Percentiles rank a stretch among this genome's conserved stretches.
phyloP scores from a whole-genome alignment of 2,113 vertebrate genomes.

The Boulengeromyrus knoepffleri region DNA sequence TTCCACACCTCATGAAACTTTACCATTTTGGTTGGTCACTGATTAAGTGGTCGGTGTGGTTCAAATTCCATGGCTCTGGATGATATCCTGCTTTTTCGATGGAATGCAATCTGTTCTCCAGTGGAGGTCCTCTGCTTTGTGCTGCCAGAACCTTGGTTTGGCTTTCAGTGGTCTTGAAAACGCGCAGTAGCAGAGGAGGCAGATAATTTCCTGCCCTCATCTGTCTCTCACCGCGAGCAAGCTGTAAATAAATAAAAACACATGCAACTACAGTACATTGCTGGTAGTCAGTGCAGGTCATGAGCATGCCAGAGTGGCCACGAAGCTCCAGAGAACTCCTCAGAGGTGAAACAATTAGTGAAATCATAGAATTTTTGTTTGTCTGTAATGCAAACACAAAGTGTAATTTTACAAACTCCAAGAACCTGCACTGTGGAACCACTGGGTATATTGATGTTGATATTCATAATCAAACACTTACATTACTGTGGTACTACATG shows the following conservation, averaged over 20 bases:
- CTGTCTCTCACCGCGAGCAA: background rate
- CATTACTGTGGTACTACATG: background rate
- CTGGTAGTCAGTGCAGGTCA: background rate
- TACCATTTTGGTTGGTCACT: background rate
- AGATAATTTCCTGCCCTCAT: background rate
- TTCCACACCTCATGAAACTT: background rate
- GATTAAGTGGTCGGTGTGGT: background rate
- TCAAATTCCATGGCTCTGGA: background rate
- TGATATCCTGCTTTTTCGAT: background rate
- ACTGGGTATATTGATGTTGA: background rate
- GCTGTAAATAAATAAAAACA: slow-evolving; percentile 9
- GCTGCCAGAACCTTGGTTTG: background rate
- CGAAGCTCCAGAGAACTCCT: too few species aligned
- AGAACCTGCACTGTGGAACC: background rate
- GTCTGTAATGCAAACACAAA: background rate
- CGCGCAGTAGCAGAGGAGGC: background rate
- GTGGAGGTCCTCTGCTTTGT: background rate
- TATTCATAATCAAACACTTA: background rate
- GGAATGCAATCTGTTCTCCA: background rate
- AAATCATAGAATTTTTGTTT: background rate
- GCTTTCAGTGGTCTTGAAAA: background rate
- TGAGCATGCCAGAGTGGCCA: background rate
- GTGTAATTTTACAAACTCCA: background rate
- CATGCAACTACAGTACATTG: background rate
- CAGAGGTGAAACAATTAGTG: background rate